A percentile compares a stretch with the other conserved stretches of the same genome.
phyloP scores from a whole-genome alignment of 2,113 vertebrate species.

The Myodes glareolus region DNA sequence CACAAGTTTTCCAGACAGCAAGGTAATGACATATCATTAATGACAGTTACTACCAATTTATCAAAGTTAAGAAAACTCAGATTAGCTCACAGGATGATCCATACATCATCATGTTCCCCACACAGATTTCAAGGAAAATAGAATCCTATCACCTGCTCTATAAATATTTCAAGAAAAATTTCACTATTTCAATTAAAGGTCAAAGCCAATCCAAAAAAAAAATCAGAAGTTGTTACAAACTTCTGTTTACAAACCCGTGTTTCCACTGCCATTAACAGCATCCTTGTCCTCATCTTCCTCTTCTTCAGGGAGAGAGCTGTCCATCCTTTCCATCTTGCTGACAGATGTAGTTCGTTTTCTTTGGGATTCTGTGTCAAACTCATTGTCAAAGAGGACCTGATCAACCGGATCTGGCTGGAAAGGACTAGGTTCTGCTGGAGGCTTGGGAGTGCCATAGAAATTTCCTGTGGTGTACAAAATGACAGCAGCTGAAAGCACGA shows the following conservation, averaged over 20 bases:
- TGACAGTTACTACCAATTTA: neutral
- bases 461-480: slow-evolving; percentile 88
- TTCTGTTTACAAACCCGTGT: slow-evolving; percentile 87
- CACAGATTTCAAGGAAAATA: neutral
- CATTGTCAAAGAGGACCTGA: slow-evolving; percentile 97
- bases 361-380: slow-evolving; percentile 95
- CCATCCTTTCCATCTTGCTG: slow-evolving; percentile 98
- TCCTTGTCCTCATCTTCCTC: slow-evolving; percentile 97
- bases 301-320: slow-evolving; percentile 96
- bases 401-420: slow-evolving; percentile 97
- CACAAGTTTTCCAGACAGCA: neutral
- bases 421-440: slow-evolving; percentile 95
- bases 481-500: neutral
- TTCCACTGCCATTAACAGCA: slow-evolving; percentile 90
- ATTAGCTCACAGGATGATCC: neutral
- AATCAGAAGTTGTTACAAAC: neutral
- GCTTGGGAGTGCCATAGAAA: slow-evolving; percentile 98
- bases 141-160: neutral
- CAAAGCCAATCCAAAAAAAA: slow-evolving; percentile 10
- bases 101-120: neutral
- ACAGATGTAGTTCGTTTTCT: slow-evolving; percentile 97
- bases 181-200: neutral
- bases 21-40: neutral
- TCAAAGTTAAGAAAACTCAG: neutral
- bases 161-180: neutral